Evolutionary conservation across 2,888 invertebrate genomes (phyloP).

Genomic region (Poecilobothrus nobilitatus): DNA sequence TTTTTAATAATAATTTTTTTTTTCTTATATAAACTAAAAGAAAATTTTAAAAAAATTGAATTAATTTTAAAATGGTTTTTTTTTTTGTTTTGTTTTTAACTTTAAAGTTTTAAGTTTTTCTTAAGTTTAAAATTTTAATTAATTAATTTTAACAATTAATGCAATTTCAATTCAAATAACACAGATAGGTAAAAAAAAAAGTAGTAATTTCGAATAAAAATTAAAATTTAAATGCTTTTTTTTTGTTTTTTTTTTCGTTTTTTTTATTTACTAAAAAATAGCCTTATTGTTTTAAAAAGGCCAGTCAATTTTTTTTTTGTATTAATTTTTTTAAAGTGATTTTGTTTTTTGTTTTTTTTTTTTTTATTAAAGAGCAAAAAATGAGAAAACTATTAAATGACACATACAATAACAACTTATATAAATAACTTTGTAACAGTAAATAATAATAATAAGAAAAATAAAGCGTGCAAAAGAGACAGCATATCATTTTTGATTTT

Average conservation of each 20-base stretch:
- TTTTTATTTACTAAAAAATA: too few relatives aligned
- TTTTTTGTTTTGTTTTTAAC: slow-evolving; percentile 12
- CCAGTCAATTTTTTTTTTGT: too few relatives aligned
- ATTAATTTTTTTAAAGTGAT: too few relatives aligned
- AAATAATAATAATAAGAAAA: not conserved
- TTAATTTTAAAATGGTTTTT: not conserved
- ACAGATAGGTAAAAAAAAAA: not conserved
- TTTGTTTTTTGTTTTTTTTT: not conserved
- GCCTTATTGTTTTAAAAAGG: too few relatives aligned
- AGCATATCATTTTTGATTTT: too few relatives aligned
- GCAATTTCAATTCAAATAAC: not conserved
- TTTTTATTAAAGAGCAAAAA: not conserved
- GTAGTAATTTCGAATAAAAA: slow-evolving; percentile 4
- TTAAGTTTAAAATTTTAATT: slow-evolving; percentile 10
- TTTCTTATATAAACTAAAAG: not conserved
- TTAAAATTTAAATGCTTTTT: not conserved
- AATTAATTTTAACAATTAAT: not conserved
- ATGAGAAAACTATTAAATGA: not conserved
- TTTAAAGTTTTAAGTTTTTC: slow-evolving; percentile 14
- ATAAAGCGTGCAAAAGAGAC: slow-evolving; percentile 1
- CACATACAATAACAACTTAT: slow-evolving; percentile 6
- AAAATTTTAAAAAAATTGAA: not conserved
- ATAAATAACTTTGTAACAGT: not conserved
- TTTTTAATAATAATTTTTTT: slow-evolving; percentile 15
- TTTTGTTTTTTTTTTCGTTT: not conserved